Base-by-base conservation (phyloP, 2,888 invertebrate species). In the Synanthedon andrenaeformis region DNA sequence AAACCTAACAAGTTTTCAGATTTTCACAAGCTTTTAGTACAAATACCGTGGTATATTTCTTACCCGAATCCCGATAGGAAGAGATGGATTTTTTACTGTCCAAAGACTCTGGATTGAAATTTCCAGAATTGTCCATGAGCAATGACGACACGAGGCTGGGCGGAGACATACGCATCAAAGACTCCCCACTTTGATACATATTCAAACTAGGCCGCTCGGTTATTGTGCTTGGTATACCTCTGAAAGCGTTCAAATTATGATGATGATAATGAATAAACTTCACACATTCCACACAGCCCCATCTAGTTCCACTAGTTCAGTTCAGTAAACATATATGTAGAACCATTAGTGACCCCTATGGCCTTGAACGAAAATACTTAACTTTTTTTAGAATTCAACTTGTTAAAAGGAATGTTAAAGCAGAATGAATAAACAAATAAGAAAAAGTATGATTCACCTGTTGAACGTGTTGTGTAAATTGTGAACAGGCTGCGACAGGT, bases 141-240 rank as follows among this genome's bases (percentile, higher is more conserved):
- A 87, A 60, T 0, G 91, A 91, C 13, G 90, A 90, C 13, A 90
- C 89, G 23, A 91, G 78, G 61, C 90, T 90, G 0, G 91, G 91
- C 0, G 91, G 91, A 0, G 82, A 90, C 90, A 74, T 88, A 5
- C 85, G 65, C 83, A 84, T 83, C 1, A 86, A 67, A 0, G 81
- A 84, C 56, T 86, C 87, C 0, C 86, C 87, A 58, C 85, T 86
- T 58, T 79, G 82, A 59, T 83, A 86, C 86, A 87, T 87, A 64
- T 79, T 82, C 4, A 86, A 70, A 54, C 85, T 86, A 14, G 78
- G 73, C 1, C 84, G 78, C 45, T 85, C 84, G 62, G 77, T 77
- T 64, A 83, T 62, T 51, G 80, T 70, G 58, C 75, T 82, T 51
- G 76, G 68, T 49, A 88, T 73, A 14, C 84, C 80, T 57, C 85